These are phyloP conservation scores for Petrocephalus sullivani DNA, from an alignment of 2,797 vertebrate genomes.

Conservation along the genomic window DNA sequence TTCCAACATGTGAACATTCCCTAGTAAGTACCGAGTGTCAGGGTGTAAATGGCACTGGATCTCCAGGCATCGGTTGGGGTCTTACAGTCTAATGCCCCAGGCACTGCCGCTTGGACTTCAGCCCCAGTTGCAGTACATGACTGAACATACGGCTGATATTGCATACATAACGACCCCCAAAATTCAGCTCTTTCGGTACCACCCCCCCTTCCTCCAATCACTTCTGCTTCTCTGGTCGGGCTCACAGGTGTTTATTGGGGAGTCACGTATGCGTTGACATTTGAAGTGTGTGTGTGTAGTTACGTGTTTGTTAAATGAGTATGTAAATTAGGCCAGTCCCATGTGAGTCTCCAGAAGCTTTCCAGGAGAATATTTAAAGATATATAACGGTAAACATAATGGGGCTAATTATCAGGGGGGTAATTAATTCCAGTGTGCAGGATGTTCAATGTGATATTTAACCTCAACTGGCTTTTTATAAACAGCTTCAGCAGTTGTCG, in stretches of 20 bases:
- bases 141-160: background rate
- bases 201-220: background rate
- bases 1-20: background rate
- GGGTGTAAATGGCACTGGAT: background rate
- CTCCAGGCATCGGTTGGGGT: background rate
- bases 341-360: background rate
- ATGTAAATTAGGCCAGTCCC: background rate
- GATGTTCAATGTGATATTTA: conserved; percentile 2
- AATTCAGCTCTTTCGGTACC: background rate
- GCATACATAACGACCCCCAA: background rate
- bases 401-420: background rate
- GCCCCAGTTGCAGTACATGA: background rate
- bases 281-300: background rate
- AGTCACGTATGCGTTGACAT: background rate
- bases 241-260: background rate
- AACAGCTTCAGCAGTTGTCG: background rate
- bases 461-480: background rate
- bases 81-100: background rate
- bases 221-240: background rate
- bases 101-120: background rate
- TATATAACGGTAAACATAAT: background rate
- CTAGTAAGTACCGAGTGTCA: background rate
- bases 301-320: background rate
- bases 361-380: background rate
- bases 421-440: conserved; percentile 5